phyloP scores from a whole-genome alignment of 2,888 invertebrate species.

The Himalopsyche japonica region DNA sequence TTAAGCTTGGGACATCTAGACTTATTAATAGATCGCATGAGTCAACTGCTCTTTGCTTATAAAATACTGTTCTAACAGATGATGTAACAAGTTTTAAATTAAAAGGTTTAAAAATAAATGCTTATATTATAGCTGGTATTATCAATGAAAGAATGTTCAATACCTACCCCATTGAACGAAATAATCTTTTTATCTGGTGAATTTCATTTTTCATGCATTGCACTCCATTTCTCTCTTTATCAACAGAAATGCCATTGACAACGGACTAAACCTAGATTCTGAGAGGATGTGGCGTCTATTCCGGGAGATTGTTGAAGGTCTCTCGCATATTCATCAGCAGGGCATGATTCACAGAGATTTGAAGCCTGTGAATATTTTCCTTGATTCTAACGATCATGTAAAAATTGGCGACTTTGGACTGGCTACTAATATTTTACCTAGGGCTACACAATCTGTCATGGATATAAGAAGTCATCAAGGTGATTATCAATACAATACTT shows the following conservation, averaged over 20 bases:
- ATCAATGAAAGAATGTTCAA: too few species aligned
- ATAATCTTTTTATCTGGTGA: too few species aligned
- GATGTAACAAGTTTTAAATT: too few species aligned
- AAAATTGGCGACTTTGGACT: constrained; percentile 98
- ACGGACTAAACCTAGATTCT: constrained; percentile 73
- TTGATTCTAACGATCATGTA: constrained; percentile 91
- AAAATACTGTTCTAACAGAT: too few species aligned
- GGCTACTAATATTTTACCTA: constrained; percentile 70
- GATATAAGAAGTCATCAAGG: constrained; percentile 41
- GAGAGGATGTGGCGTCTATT: constrained; percentile 90
- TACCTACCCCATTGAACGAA: too few species aligned
- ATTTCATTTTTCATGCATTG: background rate
- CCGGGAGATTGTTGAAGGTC: constrained; percentile 87
- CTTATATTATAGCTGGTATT: too few species aligned
- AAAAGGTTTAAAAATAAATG: too few species aligned
- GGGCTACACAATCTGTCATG: constrained; percentile 43
- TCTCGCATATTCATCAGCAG: constrained; percentile 91
- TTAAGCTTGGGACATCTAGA: too few species aligned
- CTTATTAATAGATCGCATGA: too few species aligned
- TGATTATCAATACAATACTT: constrained; percentile 5
- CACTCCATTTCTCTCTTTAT: background rate
- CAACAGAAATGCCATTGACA: constrained; percentile 82
- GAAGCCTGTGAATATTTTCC: constrained; percentile 92
- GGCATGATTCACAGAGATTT: constrained; percentile 86
- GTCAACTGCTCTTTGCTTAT: too few species aligned